These are phyloP conservation scores for Ectropis crepuscularia DNA, from an alignment of 2,888 invertebrate species.

Conservation along the genomic window DNA sequence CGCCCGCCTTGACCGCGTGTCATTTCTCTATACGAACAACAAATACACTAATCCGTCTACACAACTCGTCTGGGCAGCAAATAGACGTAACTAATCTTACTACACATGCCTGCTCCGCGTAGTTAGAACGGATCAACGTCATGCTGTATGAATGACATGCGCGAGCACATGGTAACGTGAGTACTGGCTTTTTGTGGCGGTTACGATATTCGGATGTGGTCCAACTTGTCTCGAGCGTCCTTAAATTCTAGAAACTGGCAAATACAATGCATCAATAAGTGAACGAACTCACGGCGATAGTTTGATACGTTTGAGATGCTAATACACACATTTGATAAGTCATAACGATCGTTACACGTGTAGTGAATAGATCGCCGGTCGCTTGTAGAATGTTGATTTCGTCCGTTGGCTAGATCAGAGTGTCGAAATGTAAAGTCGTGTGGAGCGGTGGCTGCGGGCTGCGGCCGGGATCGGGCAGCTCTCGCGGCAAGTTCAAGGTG, in stretches of 20 bases:
- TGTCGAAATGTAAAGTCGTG: slow-evolving; percentile 44
- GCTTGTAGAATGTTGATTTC: slow-evolving; percentile 28
- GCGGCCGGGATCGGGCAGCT: slow-evolving; percentile 58
- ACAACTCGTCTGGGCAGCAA: slow-evolving; percentile 59
- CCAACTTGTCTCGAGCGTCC: slow-evolving; percentile 4
- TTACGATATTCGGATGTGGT: slow-evolving; percentile 24
- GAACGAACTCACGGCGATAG: slow-evolving; percentile 5
- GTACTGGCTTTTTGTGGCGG: slow-evolving; percentile 33
- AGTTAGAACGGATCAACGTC: slow-evolving; percentile 61
- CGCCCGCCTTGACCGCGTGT: slow-evolving; percentile 22
- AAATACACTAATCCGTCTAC: slow-evolving; percentile 47
- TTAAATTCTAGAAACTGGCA: slow-evolving; percentile 16
- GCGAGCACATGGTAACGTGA: slow-evolving; percentile 40
- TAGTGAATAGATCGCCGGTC: background rate
- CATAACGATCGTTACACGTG: background rate
- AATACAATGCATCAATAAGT: slow-evolving; percentile 6
- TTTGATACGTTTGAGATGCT: background rate
- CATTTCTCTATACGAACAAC: slow-evolving; percentile 27
- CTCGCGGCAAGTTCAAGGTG: slow-evolving; percentile 84
- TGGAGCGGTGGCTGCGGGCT: slow-evolving; percentile 36
- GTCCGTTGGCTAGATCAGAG: slow-evolving; percentile 50
- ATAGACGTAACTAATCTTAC: slow-evolving; percentile 66
- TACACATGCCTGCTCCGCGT: slow-evolving; percentile 48
- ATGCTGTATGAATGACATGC: slow-evolving; percentile 75
- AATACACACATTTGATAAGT: background rate